Percentiles rank a stretch among this genome's conserved stretches.
Conservation (phyloP, 2,113 vertebrate genomes). For the Reinhardtius hippoglossoides region DNA sequence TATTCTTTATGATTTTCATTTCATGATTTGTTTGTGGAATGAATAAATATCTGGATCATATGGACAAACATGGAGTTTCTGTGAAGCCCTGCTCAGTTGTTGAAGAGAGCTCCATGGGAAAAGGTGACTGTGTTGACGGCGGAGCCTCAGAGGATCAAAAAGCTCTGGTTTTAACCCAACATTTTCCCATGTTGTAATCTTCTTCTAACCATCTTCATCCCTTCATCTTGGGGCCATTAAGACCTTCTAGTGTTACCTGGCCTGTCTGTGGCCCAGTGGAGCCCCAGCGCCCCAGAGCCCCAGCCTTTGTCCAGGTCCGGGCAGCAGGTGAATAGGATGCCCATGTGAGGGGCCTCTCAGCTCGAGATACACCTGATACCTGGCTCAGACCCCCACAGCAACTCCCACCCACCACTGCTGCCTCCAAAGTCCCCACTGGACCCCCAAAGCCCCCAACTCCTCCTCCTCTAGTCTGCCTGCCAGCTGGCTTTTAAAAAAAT, state of each 20-base stretch:
- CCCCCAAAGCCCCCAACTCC: constrained; percentile 46
- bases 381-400: constrained; percentile 53
- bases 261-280: constrained; percentile 58
- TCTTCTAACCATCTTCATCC: constrained; percentile 56
- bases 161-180: constrained; percentile 47
- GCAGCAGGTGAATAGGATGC: constrained; percentile 72
- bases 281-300: constrained; percentile 59
- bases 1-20: neutral
- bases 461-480: constrained; percentile 46
- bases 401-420: constrained; percentile 28
- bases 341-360: constrained; percentile 71
- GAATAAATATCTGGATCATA: neutral
- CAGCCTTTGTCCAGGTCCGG: constrained; percentile 60
- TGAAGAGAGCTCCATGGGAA: constrained; percentile 25
- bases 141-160: constrained; percentile 29
- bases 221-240: constrained; percentile 73
- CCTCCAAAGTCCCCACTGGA: constrained; percentile 44
- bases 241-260: constrained; percentile 74
- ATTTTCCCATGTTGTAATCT: constrained; percentile 72
- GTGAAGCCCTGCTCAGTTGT: neutral
- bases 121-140: constrained; percentile 1
- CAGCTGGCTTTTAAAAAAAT: constrained; percentile 54
- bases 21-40: neutral
- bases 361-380: constrained; percentile 74
- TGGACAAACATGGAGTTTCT: neutral